Conservation (phyloP, 1,140 invertebrate genomes). For the Aphaenogaster rudis region DNA sequence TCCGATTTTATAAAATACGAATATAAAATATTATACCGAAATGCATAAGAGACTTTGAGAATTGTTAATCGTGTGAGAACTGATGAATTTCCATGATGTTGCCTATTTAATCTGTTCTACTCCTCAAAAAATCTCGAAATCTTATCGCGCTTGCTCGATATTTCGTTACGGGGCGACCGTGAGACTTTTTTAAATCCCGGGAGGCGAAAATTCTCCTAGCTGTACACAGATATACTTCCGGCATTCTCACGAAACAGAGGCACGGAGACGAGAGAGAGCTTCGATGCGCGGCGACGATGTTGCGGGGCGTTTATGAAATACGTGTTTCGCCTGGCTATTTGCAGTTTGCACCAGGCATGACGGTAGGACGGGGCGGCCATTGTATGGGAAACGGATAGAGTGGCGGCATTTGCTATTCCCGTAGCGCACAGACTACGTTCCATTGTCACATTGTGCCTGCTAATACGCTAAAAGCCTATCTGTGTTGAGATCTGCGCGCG, state of each 20-base stretch:
- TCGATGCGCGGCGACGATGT: slow-evolving; percentile 60
- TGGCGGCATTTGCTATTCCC: slow-evolving; percentile 85
- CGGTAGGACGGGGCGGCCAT: slow-evolving; percentile 65
- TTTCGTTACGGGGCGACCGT: neutral
- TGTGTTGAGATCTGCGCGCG: slow-evolving; percentile 84
- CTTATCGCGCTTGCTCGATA: neutral
- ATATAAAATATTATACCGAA: neutral
- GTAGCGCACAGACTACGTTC: slow-evolving; percentile 80
- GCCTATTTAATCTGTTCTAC: neutral
- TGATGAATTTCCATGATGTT: neutral
- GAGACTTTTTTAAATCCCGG: slow-evolving; percentile 42
- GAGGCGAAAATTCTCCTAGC: slow-evolving; percentile 28
- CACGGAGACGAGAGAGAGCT: slow-evolving; percentile 27
- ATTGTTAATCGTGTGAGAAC: neutral
- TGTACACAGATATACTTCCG: slow-evolving; percentile 23
- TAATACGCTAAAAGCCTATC: slow-evolving; percentile 87
- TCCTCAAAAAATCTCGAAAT: neutral
- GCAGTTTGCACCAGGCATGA: slow-evolving; percentile 63
- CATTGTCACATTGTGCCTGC: slow-evolving; percentile 86
- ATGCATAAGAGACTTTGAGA: neutral
- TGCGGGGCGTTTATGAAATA: slow-evolving; percentile 80
- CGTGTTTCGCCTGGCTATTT: slow-evolving; percentile 81
- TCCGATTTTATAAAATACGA: neutral
- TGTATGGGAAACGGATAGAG: slow-evolving; percentile 84
- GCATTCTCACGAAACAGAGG: slow-evolving; percentile 51